A percentile compares a stretch with the other conserved stretches of the same genome.
These are phyloP conservation scores for Knipowitschia caucasica DNA, from an alignment of 2,797 vertebrate genomes.

Conservation along the genomic window DNA sequence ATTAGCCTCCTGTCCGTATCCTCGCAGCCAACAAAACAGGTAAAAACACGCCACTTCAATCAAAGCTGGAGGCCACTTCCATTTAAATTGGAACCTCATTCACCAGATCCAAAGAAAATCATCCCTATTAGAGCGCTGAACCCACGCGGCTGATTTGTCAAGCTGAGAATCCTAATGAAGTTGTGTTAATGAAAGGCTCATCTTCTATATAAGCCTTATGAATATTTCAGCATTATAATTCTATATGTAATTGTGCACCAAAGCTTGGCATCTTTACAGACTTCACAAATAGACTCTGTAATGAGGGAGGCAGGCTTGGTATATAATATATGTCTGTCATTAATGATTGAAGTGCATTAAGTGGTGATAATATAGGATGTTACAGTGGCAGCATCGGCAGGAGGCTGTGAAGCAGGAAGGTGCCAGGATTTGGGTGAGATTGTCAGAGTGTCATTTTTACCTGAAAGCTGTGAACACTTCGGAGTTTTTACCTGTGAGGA, in stretches of 20 bases:
- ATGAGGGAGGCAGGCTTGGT: conserved; percentile 62
- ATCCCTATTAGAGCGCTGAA: conserved; percentile 72
- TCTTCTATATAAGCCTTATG: conserved; percentile 73
- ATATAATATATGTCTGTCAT: conserved; percentile 62
- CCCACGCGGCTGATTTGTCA: conserved; percentile 71
- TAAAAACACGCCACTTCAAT: conserved; percentile 57
- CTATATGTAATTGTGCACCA: conserved; percentile 73
- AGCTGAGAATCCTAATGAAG: conserved; percentile 78
- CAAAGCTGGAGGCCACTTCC: conserved; percentile 60
- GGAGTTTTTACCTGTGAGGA: conserved; percentile 21
- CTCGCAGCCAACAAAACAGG: conserved; percentile 37
- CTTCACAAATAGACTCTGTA: conserved; percentile 71
- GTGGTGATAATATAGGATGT: conserved; percentile 69
- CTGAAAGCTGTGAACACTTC: conserved; percentile 37
- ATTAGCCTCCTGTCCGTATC: conserved; percentile 4
- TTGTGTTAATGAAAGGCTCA: conserved; percentile 72
- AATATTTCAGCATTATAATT: conserved; percentile 75
- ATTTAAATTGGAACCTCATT: conserved; percentile 69
- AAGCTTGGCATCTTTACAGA: conserved; percentile 68
- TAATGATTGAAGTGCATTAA: conserved; percentile 76
- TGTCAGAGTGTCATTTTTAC: conserved; percentile 36
- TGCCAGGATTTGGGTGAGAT: conserved; percentile 53
- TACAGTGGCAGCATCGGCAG: conserved; percentile 57
- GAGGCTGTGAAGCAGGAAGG: conserved; percentile 47
- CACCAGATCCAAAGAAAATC: conserved; percentile 72